Conservation (phyloP, 2,888 invertebrate species). For the Pyrrhia umbra region DNA sequence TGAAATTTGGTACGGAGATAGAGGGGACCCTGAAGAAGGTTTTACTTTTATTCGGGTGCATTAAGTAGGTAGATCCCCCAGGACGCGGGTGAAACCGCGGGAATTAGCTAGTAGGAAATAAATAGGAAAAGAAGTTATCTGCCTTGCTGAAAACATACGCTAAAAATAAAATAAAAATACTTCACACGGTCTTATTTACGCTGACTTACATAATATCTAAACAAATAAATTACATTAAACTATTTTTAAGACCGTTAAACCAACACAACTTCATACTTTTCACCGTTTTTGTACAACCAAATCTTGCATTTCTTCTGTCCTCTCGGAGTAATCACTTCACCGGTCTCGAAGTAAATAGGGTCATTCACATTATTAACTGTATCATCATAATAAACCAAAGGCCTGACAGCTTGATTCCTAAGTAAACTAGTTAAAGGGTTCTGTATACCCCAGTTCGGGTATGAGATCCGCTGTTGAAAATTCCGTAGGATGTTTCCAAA, state of each 20-base stretch:
- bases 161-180: not conserved
- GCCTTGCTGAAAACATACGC: not conserved
- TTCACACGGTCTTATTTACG: slow-evolving; percentile 8
- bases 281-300: slow-evolving; percentile 81
- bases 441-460: slow-evolving; percentile 41
- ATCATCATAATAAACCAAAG: slow-evolving; percentile 43
- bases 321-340: slow-evolving; percentile 65
- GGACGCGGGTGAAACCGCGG: too few species aligned
- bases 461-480: slow-evolving; percentile 10
- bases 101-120: too few species aligned
- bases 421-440: slow-evolving; percentile 49
- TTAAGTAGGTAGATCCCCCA: too few species aligned
- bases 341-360: slow-evolving; percentile 70
- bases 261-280: slow-evolving; percentile 78
- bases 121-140: not conserved
- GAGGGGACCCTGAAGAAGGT: too few species aligned
- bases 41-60: too few species aligned
- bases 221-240: slow-evolving; percentile 9
- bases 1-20: too few species aligned
- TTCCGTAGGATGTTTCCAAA: slow-evolving; percentile 16
- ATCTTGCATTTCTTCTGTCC: slow-evolving; percentile 75
- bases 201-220: slow-evolving; percentile 1
- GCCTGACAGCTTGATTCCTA: slow-evolving; percentile 42
- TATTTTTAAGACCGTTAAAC: not conserved
- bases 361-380: slow-evolving; percentile 34